Percentiles rank a stretch among this genome's conserved stretches.
Conservation (phyloP, 2,888 invertebrate species). For the Leptura quadrifasciata region DNA sequence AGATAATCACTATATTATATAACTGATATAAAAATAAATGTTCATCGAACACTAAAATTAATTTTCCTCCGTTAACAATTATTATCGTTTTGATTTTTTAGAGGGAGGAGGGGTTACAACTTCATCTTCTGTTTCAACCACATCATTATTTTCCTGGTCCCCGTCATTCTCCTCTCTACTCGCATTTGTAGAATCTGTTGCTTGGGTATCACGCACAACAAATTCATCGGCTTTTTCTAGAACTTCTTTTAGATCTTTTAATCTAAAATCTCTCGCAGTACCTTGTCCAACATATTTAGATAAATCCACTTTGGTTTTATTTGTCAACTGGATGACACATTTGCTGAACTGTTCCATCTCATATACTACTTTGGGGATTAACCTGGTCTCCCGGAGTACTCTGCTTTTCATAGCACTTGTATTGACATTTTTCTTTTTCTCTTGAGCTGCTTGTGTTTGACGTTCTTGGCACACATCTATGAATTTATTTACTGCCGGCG, state of each 20-base stretch:
- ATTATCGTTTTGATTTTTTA: slow-evolving; percentile 53
- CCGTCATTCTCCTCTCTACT: slow-evolving; percentile 43
- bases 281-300: slow-evolving; percentile 78
- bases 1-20: not conserved
- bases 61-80: slow-evolving; percentile 7
- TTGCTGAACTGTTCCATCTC: slow-evolving; percentile 81
- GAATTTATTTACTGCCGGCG: slow-evolving; percentile 76
- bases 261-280: slow-evolving; percentile 80
- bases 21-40: not conserved
- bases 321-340: slow-evolving; percentile 77
- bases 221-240: slow-evolving; percentile 69
- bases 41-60: not conserved
- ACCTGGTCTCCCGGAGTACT: slow-evolving; percentile 78
- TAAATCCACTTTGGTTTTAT: slow-evolving; percentile 77
- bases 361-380: slow-evolving; percentile 80
- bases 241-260: slow-evolving; percentile 75
- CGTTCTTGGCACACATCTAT: slow-evolving; percentile 78
- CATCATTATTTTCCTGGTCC: slow-evolving; percentile 18
- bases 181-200: slow-evolving; percentile 33
- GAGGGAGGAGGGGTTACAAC: slow-evolving; percentile 49
- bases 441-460: slow-evolving; percentile 68
- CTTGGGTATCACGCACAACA: slow-evolving; percentile 41
- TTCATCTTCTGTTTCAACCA: slow-evolving; percentile 27
- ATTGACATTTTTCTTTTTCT: slow-evolving; percentile 65
- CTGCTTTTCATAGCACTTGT: slow-evolving; percentile 71